phyloP scores from a whole-genome alignment of 2,113 vertebrate species.

The Acrocephalus kingi region DNA sequence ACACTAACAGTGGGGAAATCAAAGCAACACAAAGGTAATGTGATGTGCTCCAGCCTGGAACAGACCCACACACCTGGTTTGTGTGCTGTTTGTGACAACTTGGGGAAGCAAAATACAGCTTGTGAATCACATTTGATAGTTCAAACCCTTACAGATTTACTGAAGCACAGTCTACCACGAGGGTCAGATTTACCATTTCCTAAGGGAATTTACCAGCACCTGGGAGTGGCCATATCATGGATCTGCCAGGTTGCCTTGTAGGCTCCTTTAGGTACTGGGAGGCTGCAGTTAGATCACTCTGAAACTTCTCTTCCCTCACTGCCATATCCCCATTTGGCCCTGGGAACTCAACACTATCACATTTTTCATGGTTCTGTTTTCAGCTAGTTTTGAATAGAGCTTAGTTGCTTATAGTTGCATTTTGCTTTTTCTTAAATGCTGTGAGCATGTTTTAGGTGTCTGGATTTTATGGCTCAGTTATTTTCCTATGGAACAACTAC shows the following conservation, averaged over 20 bases:
- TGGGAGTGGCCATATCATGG: not conserved
- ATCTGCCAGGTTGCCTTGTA: not conserved
- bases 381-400: not conserved
- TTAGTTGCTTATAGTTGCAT: not conserved
- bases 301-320: not conserved
- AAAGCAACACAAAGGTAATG: not conserved
- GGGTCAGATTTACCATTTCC: not conserved
- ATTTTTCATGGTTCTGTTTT: not conserved
- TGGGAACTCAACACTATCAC: not conserved
- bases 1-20: not conserved
- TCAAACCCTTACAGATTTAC: not conserved
- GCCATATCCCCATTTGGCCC: not conserved
- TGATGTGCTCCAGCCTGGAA: not conserved
- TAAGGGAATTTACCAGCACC: not conserved
- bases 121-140: not conserved
- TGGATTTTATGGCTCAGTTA: conserved; percentile 40
- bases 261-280: not conserved
- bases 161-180: not conserved
- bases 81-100: not conserved
- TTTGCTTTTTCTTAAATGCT: conserved; percentile 10
- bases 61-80: not conserved
- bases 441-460: not conserved
- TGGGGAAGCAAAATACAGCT: not conserved
- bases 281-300: not conserved
- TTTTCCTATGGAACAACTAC: conserved; percentile 13